These are phyloP conservation scores for Lycaena phlaeas DNA, from an alignment of 2,888 invertebrate genomes.

Conservation along the genomic window DNA sequence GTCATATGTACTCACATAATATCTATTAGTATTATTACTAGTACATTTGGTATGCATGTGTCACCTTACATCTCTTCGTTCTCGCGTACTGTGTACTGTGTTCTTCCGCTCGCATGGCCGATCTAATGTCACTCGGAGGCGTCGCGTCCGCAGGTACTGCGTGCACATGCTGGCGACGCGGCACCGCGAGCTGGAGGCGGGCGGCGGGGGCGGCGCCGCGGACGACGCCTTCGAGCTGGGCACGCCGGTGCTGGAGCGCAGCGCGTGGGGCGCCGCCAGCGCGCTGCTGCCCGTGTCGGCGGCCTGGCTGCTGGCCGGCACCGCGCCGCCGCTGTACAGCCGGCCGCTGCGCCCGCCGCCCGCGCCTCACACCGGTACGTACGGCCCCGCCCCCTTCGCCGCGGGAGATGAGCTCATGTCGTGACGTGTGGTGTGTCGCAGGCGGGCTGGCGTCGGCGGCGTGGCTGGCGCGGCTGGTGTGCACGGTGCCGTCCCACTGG, in stretches of 20 bases:
- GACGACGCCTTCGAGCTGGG: slow-evolving; percentile 81
- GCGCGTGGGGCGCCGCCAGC: slow-evolving; percentile 31
- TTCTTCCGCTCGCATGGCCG: background rate
- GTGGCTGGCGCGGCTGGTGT: slow-evolving; percentile 77
- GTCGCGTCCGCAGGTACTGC: slow-evolving; percentile 74
- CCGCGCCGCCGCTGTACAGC: slow-evolving; percentile 74
- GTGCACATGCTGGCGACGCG: slow-evolving; percentile 68
- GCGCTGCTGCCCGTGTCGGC: slow-evolving; percentile 74
- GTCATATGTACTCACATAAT: too few relatives aligned
- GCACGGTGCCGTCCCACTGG: slow-evolving; percentile 87
- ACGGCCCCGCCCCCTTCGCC: too few relatives aligned
- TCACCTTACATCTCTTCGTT: too few relatives aligned
- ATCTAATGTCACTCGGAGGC: too few relatives aligned
- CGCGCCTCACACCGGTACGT: too few relatives aligned
- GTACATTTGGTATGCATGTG: too few relatives aligned
- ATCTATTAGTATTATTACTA: too few relatives aligned
- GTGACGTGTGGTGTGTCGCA: too few relatives aligned
- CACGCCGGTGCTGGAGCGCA: slow-evolving; percentile 79
- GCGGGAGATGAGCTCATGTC: too few relatives aligned
- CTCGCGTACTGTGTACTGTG: slow-evolving; percentile 18
- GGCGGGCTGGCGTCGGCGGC: slow-evolving; percentile 68
- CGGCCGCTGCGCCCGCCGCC: slow-evolving; percentile 42
- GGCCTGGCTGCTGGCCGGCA: slow-evolving; percentile 80
- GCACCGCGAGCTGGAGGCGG: slow-evolving; percentile 65
- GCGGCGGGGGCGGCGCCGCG: slow-evolving; percentile 27